Evolutionary conservation across 2,113 vertebrate genomes (phyloP).

Genomic region (Gobio gobio): DNA sequence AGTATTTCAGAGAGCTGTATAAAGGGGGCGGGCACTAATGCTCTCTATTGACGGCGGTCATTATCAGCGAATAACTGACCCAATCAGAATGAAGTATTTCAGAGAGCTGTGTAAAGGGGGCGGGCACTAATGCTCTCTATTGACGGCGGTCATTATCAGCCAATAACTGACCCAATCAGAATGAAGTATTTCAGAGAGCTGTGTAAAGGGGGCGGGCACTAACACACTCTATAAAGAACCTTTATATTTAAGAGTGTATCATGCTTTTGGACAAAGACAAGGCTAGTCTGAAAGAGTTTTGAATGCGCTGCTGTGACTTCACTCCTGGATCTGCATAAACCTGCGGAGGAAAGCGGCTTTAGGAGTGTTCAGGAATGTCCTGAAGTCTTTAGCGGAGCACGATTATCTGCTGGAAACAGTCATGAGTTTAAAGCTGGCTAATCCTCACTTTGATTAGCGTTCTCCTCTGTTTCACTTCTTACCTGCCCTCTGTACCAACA

Average conservation of each 20-base stretch:
- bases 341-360: slow-evolving; percentile 1
- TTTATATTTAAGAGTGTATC: not conserved
- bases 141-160: too few relatives aligned
- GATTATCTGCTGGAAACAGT: slow-evolving; percentile 44
- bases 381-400: slow-evolving; percentile 20
- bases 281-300: not conserved
- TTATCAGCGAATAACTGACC: too few relatives aligned
- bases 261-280: not conserved
- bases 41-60: too few relatives aligned
- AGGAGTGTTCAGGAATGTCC: slow-evolving; percentile 15
- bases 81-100: too few relatives aligned
- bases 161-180: too few relatives aligned
- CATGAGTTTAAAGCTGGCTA: slow-evolving; percentile 23
- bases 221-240: too few relatives aligned
- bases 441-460: slow-evolving; percentile 28
- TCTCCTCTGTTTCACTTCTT: slow-evolving; percentile 13
- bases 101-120: too few relatives aligned
- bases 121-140: too few relatives aligned
- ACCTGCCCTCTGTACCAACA: slow-evolving; percentile 19
- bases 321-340: not conserved
- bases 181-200: too few relatives aligned
- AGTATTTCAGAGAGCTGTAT: too few relatives aligned
- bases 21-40: too few relatives aligned
- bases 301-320: not conserved
- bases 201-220: too few relatives aligned